Evolutionary conservation across 2,888 invertebrate genomes (phyloP).

Genomic region (Hybos culiciformis): DNA sequence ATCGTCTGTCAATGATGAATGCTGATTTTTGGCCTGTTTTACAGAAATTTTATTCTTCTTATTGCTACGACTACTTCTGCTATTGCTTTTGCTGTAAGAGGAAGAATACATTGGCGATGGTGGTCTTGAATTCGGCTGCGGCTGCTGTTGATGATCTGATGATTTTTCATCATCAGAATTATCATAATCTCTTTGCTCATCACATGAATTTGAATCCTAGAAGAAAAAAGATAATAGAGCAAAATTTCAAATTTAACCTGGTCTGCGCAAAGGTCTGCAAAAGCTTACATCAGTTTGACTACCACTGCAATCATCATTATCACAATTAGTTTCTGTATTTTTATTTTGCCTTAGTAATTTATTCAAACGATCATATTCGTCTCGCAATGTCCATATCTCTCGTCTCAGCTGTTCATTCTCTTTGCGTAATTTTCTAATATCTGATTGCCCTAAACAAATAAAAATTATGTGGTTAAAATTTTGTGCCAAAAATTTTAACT

Average conservation of each 20-base stretch:
- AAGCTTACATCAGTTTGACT: constrained; percentile 29
- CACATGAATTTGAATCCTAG: constrained; percentile 34
- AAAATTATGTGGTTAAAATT: not conserved
- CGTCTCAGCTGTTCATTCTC: constrained; percentile 79
- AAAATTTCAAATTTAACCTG: constrained; percentile 2
- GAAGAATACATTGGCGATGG: too few relatives aligned
- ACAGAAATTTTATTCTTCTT: too few relatives aligned
- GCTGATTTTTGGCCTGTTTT: too few relatives aligned
- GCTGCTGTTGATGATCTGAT: not conserved
- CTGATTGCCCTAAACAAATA: constrained; percentile 55
- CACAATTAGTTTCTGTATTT: constrained; percentile 21
- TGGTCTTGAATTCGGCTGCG: not conserved
- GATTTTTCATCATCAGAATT: constrained; percentile 22
- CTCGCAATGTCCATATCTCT: constrained; percentile 74
- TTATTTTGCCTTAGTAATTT: constrained; percentile 51
- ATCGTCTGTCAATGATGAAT: constrained; percentile 2
- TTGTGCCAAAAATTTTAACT: not conserved
- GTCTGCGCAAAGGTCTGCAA: not conserved
- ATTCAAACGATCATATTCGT: constrained; percentile 79
- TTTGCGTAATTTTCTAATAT: constrained; percentile 73
- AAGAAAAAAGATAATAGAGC: constrained; percentile 1
- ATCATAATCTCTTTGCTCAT: constrained; percentile 26
- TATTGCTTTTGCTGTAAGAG: not conserved
- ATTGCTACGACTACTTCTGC: too few relatives aligned
- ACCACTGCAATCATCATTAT: constrained; percentile 15